phyloP scores from a whole-genome alignment of 1,140 invertebrate species.

The Lucilia sericata region DNA sequence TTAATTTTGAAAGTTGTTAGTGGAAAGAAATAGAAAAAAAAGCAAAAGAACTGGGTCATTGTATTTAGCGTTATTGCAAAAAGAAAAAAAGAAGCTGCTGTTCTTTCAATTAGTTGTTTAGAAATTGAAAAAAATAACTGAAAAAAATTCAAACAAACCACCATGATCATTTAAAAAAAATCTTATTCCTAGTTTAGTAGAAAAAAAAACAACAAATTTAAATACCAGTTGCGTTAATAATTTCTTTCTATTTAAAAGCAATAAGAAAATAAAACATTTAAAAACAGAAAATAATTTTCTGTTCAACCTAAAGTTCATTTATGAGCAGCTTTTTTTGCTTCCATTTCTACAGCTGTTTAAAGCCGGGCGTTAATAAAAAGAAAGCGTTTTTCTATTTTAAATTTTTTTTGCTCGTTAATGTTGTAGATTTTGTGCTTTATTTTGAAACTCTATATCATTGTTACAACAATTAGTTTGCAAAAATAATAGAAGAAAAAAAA shows the following conservation, averaged over 20 bases:
- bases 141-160: not conserved
- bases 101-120: not conserved
- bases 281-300: not conserved
- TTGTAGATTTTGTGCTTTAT: not conserved
- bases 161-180: not conserved
- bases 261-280: not conserved
- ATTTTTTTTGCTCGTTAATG: not conserved
- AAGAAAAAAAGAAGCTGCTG: not conserved
- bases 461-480: not conserved
- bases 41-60: not conserved
- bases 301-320: not conserved
- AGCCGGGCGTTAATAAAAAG: not conserved
- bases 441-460: not conserved
- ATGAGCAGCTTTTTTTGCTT: no score
- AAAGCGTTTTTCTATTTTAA: not conserved
- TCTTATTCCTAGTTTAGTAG: not conserved
- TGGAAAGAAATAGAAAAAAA: no score
- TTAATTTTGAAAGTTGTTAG: conserved; percentile 22
- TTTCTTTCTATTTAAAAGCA: not conserved
- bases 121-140: not conserved
- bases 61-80: not conserved
- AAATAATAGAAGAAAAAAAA: no score
- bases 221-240: not conserved
- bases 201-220: not conserved
- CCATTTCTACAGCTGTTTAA: not conserved